These are phyloP conservation scores for Blastobasis lacticolella DNA, from an alignment of 2,888 invertebrate species.

Conservation along the genomic window DNA sequence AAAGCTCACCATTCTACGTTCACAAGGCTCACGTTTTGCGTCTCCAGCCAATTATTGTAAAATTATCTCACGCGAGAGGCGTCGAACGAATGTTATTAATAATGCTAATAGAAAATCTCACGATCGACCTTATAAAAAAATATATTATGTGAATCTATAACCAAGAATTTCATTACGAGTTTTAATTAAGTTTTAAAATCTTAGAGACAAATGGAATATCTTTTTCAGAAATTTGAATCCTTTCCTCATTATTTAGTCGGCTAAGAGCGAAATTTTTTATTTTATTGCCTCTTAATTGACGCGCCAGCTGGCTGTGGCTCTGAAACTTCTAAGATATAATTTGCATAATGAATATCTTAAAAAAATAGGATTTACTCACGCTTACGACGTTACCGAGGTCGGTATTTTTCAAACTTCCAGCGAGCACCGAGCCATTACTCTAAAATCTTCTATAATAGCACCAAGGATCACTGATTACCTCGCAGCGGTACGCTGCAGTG, in stretches of 20 bases:
- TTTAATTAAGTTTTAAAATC: too few species aligned
- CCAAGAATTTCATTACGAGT: too few species aligned
- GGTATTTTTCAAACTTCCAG: constrained; percentile 25
- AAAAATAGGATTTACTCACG: constrained; percentile 14
- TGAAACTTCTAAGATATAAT: too few species aligned
- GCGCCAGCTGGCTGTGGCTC: background rate
- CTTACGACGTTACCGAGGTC: constrained; percentile 29
- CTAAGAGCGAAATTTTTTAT: background rate
- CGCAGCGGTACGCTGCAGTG: constrained; percentile 5
- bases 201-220: too few species aligned
- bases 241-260: too few species aligned
- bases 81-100: background rate
- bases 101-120: too few species aligned
- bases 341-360: background rate
- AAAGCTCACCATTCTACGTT: too few species aligned
- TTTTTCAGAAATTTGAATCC: too few species aligned
- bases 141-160: too few species aligned
- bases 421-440: constrained; percentile 26
- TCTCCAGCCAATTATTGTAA: constrained; percentile 5
- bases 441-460: too few species aligned
- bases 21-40: background rate
- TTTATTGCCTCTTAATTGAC: background rate
- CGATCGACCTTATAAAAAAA: too few species aligned
- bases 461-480: constrained; percentile 1
- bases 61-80: constrained; percentile 5